Conservation (phyloP, 2,113 vertebrate species). For the Edolisoma coerulescens region DNA sequence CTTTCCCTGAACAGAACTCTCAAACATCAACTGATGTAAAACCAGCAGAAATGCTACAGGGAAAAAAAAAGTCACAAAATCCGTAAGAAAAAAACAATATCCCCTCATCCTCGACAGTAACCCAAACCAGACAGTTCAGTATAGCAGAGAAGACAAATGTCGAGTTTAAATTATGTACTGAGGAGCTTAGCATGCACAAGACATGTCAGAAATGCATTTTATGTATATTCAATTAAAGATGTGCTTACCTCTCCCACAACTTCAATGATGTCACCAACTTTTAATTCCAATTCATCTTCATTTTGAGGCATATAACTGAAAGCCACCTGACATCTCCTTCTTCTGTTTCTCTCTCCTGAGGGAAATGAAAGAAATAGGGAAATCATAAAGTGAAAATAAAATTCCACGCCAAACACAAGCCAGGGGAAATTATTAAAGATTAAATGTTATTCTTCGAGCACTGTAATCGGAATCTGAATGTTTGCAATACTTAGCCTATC, state of each 20-base stretch:
- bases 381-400: background rate
- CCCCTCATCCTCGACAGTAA: background rate
- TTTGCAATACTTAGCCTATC: background rate
- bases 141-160: background rate
- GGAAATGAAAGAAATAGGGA: slow-evolving; percentile 10
- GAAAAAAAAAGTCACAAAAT: background rate
- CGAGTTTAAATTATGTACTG: background rate
- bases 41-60: background rate
- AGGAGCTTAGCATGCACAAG: background rate
- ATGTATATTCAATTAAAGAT: background rate
- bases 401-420: slow-evolving; percentile 12
- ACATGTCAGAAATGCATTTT: background rate
- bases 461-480: background rate
- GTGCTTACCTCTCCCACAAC: slow-evolving; percentile 88
- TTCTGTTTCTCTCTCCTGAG: slow-evolving; percentile 86
- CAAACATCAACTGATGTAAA: background rate
- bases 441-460: background rate
- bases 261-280: slow-evolving; percentile 95
- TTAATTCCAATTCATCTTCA: slow-evolving; percentile 94
- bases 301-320: slow-evolving; percentile 98
- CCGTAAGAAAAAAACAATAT: background rate
- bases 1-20: background rate
- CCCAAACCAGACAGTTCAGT: background rate
- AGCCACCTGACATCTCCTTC: slow-evolving; percentile 91
- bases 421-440: slow-evolving; percentile 3